Evolutionary conservation across 2,113 vertebrate species (phyloP).

Genomic region (Vulpes vulpes): DNA sequence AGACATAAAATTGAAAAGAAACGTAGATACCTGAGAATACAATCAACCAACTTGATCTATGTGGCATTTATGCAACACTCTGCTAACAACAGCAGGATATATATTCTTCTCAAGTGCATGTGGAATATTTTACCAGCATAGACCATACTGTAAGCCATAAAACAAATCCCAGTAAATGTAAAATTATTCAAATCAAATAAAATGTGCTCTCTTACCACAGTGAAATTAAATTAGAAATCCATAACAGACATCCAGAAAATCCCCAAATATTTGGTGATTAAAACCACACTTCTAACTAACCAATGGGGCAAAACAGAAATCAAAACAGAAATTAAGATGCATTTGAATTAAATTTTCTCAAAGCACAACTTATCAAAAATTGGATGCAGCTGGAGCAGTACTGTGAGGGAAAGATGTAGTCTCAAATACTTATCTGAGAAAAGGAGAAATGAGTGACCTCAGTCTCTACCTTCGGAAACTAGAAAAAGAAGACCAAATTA

Average conservation of each 20-base stretch:
- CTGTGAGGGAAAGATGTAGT: background rate
- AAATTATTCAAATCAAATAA: background rate
- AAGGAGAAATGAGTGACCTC: background rate
- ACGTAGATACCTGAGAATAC: background rate
- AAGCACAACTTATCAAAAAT: background rate
- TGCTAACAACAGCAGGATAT: background rate
- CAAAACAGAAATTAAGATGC: background rate
- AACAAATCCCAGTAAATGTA: background rate
- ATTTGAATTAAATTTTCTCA: background rate
- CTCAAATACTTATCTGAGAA: background rate
- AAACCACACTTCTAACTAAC: background rate
- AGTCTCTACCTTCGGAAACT: background rate
- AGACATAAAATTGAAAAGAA: conserved; percentile 8
- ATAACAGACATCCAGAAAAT: background rate
- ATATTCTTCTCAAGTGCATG: background rate
- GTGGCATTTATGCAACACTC: background rate
- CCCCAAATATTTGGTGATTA: background rate
- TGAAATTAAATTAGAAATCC: background rate
- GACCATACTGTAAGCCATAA: background rate
- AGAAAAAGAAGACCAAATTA: background rate
- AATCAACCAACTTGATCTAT: background rate
- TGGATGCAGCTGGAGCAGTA: background rate
- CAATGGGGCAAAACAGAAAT: background rate
- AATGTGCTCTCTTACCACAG: background rate
- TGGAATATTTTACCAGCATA: background rate